A percentile compares a stretch with the other conserved stretches of the same genome.
Conservation (phyloP, 2,888 invertebrate species). For the Tiliacea citrago region DNA sequence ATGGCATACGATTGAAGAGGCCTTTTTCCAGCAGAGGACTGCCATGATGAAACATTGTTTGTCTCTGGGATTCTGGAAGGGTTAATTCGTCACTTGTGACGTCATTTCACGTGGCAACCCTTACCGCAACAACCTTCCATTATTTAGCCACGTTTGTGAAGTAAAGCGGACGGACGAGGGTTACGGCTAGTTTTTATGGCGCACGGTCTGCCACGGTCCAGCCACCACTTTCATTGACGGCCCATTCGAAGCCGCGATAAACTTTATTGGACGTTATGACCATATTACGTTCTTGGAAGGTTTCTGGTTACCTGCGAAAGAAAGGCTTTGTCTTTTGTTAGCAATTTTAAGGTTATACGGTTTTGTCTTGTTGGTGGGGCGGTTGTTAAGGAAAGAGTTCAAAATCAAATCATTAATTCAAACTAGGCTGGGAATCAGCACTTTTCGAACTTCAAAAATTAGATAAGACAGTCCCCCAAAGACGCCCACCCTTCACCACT, state of each 20-base stretch:
- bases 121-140: conserved; percentile 52
- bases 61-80: too few species aligned
- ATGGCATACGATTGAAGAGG: too few species aligned
- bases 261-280: conserved; percentile 61
- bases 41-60: too few species aligned
- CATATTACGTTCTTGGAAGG: conserved; percentile 55
- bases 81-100: background rate
- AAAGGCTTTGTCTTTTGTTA: conserved; percentile 6
- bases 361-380: conserved; percentile 20
- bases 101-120: conserved; percentile 48
- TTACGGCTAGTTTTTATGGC: conserved; percentile 63
- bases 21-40: too few species aligned
- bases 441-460: too few species aligned
- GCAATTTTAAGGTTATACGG: conserved; percentile 19
- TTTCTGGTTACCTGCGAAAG: conserved; percentile 45
- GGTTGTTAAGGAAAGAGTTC: conserved; percentile 10
- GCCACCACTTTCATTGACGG: conserved; percentile 62
- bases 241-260: conserved; percentile 61
- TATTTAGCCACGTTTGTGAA: conserved; percentile 66
- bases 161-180: conserved; percentile 61
- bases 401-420: too few species aligned
- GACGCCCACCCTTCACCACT: too few species aligned
- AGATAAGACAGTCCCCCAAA: too few species aligned
- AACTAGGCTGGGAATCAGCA: too few species aligned
- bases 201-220: conserved; percentile 42